Base-by-base conservation (phyloP, 1,140 invertebrate genomes). In the Neodiprion virginianus region DNA sequence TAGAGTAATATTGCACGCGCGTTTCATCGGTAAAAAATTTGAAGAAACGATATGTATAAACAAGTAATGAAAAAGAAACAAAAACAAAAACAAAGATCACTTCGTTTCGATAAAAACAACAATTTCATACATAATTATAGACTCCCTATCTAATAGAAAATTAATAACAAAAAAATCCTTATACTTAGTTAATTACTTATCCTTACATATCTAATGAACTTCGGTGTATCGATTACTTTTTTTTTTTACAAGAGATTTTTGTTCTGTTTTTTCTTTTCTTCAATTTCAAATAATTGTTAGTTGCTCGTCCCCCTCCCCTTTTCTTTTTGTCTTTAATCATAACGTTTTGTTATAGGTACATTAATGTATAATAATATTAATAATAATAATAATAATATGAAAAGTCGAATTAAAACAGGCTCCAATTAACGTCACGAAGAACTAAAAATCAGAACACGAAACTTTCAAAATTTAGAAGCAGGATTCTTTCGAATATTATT, bases 81-180 rank as follows among this genome's bases (percentile, higher is more conserved):
- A 40, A 40, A 40, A 40, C 28, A 40, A 40, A 40, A 40, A 40
- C 28, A 40, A 40, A 40, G 28, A 40, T 40, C 28, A 40, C 28
- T 40, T 40, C 28, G 11, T 11, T 69, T 69, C 67, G 67, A 69
- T 69, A 47, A 69, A 17, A 17, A 69, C 14, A 69, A 69, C 67
- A 69, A 69, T 69, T 65, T 65, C 23, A 69, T 69, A 61, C 40
- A 69, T 47, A 40, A 40, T 40, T 40, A 23, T 14, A 69, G 11
- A 69, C 11, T 69, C 67, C 28, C 67, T 69, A 69, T 47, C 12
- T 69, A 69, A 14, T 69, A 69, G 67, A 69, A 69, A 69, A 69
- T 69, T 69, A 69, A 69, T 69, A 69, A 69, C 67, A 69, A 69
- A 69, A 69, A 61, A 69, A 21, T 21, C 67, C 21, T 69, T 14